phyloP scores from a whole-genome alignment of 2,113 vertebrate genomes.

The Thermophis baileyi region DNA sequence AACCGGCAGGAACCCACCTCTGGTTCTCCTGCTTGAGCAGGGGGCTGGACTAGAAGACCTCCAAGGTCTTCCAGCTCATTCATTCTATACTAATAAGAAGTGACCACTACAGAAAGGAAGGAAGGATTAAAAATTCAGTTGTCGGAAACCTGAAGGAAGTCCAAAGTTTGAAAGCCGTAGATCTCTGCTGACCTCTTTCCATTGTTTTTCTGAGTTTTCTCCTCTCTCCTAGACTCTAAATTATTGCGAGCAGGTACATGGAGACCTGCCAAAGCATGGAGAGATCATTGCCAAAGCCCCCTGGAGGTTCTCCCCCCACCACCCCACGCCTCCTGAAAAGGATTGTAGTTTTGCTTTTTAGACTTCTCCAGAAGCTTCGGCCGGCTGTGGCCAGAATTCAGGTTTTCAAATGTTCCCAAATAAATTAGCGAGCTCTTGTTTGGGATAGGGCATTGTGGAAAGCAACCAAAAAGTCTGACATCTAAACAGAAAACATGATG shows the following conservation, averaged over 20 bases:
- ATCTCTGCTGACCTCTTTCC: slow-evolving; percentile 12
- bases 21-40: no score
- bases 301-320: background rate
- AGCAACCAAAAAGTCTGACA: background rate
- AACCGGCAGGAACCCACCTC: no score
- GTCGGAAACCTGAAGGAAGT: background rate
- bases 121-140: background rate
- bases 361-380: background rate
- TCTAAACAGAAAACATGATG: background rate
- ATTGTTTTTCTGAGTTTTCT: background rate
- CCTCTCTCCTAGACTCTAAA: slow-evolving; percentile 5
- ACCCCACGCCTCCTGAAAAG: background rate
- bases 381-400: background rate
- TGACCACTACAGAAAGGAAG: background rate
- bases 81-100: background rate
- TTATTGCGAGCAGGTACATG: slow-evolving; percentile 27
- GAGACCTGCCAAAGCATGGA: slow-evolving; percentile 21
- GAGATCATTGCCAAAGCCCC: background rate
- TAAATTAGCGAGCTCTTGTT: background rate
- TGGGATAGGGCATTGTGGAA: background rate
- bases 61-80: no score
- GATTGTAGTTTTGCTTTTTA: background rate
- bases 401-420: background rate
- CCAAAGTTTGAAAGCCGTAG: background rate
- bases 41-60: no score